phyloP scores from a whole-genome alignment of 2,888 invertebrate species.

The Drosophila tanythrix region DNA sequence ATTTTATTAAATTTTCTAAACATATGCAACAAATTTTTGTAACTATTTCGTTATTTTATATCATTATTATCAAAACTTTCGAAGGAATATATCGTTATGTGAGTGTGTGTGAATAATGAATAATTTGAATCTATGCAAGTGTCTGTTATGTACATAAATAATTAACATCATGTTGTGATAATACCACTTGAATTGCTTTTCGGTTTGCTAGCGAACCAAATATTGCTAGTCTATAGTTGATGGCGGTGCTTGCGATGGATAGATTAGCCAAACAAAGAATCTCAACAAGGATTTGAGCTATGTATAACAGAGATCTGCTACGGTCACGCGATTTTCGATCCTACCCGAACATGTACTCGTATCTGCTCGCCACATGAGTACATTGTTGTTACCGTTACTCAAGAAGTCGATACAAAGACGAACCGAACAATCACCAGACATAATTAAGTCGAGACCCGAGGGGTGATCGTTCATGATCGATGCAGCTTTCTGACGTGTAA shows the following conservation, averaged over 20 bases:
- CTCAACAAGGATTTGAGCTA: constrained; percentile 21
- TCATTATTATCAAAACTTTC: constrained; percentile 20
- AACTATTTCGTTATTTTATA: constrained; percentile 27
- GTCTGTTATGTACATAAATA: constrained; percentile 20
- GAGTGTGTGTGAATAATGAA: constrained; percentile 10
- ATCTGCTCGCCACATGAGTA: not conserved
- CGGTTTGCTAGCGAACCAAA: constrained; percentile 32
- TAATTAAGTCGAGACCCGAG: not conserved
- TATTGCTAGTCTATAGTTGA: constrained; percentile 18
- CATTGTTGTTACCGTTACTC: not conserved
- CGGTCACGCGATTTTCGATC: not conserved
- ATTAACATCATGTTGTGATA: constrained; percentile 43
- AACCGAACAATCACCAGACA: not conserved
- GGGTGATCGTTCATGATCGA: not conserved
- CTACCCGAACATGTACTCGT: not conserved
- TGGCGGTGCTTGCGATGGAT: constrained; percentile 18
- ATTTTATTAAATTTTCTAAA: constrained; percentile 35
- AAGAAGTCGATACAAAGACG: not conserved
- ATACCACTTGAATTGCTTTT: constrained; percentile 80
- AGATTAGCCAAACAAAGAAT: not conserved
- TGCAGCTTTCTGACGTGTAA: not conserved
- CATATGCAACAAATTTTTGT: constrained; percentile 56
- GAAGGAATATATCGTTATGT: constrained; percentile 22
- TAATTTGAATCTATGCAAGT: constrained; percentile 18
- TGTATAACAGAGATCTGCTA: constrained; percentile 1